Evolutionary conservation across 2,797 vertebrate species (phyloP).

Genomic region (Pelochelys cantorii): DNA sequence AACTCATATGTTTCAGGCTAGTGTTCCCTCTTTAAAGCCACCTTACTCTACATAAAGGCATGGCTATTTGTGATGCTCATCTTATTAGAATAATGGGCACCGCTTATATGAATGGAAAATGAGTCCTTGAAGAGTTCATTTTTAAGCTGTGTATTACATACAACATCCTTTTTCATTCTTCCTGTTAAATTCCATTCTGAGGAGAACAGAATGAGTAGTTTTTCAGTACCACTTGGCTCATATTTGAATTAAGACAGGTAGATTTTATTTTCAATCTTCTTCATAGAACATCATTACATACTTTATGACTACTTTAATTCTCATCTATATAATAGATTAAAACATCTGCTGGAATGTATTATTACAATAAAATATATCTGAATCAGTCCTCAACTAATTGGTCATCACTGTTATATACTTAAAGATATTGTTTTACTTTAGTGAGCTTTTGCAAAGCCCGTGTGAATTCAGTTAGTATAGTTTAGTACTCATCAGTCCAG

Average conservation of each 20-base stretch:
- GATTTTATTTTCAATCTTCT: slow-evolving; percentile 7
- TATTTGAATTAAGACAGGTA: neutral
- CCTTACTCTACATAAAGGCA: neutral
- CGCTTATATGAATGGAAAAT: neutral
- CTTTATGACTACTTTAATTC: slow-evolving; percentile 2
- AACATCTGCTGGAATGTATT: neutral
- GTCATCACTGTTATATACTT: neutral
- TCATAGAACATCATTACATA: neutral
- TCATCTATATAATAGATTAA: neutral
- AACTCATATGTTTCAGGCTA: neutral
- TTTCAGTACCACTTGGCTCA: neutral
- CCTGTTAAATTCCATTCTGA: neutral
- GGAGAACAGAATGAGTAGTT: neutral
- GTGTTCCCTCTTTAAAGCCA: neutral
- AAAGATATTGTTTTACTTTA: neutral
- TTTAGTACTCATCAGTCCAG: neutral
- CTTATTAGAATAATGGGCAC: neutral
- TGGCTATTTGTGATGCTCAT: neutral
- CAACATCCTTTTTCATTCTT: neutral
- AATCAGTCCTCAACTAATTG: neutral
- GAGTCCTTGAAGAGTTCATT: neutral
- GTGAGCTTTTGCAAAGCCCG: neutral
- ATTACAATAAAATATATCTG: neutral
- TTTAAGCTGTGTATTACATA: neutral
- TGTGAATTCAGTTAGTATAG: neutral